Conservation (phyloP, 2,888 invertebrate genomes). For the Luperina nickerlii region DNA sequence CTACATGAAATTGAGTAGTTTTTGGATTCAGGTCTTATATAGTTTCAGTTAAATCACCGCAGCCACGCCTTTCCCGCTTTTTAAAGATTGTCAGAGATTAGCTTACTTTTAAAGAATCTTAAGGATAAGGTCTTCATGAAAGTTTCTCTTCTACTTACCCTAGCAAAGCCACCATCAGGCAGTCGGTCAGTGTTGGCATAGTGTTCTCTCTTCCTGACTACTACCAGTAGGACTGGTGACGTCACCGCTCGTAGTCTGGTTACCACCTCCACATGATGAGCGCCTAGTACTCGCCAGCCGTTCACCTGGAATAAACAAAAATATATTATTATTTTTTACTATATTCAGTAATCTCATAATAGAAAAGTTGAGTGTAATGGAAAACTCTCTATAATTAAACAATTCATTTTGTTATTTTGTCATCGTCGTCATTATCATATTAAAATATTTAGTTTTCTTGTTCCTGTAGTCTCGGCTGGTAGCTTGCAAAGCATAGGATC, state of each 20-base stretch:
- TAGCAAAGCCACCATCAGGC: constrained; percentile 87
- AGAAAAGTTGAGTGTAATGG: too few species aligned
- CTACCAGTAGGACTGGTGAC: constrained; percentile 95
- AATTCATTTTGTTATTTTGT: too few species aligned
- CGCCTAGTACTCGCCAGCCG: constrained; percentile 95
- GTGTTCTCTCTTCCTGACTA: constrained; percentile 90
- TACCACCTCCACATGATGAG: constrained; percentile 97
- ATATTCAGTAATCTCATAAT: neutral
- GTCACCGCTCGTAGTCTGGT: constrained; percentile 95
- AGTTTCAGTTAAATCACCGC: neutral
- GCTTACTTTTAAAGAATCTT: neutral
- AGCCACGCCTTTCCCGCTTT: neutral
- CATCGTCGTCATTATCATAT: too few species aligned
- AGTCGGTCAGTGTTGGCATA: constrained; percentile 51
- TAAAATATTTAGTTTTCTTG: too few species aligned
- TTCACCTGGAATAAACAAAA: constrained; percentile 92
- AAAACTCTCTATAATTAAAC: too few species aligned
- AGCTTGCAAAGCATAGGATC: too few species aligned
- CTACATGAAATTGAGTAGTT: neutral
- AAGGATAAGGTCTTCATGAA: neutral
- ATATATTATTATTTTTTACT: neutral
- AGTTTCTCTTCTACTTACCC: constrained; percentile 82
- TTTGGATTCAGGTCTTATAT: too few species aligned
- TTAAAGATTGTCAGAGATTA: neutral
- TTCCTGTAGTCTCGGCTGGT: too few species aligned